Conservation (phyloP, 2,888 invertebrate species). For the Tanypteryx hageni region DNA sequence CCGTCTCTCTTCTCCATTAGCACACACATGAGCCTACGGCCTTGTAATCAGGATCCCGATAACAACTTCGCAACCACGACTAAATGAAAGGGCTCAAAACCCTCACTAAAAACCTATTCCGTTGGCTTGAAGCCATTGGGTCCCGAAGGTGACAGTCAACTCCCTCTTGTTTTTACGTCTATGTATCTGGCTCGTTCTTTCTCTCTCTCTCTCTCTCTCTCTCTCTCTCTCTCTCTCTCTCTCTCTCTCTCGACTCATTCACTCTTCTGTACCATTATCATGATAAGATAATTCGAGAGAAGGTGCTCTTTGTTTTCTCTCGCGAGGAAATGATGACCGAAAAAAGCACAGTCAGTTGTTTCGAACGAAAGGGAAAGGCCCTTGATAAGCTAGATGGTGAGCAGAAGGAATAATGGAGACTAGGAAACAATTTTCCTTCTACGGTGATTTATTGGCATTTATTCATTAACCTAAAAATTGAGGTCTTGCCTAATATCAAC, state of each 20-base stretch:
- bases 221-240: background rate
- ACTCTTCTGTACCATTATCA: background rate
- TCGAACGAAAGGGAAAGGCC: background rate
- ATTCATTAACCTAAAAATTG: no score
- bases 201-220: background rate
- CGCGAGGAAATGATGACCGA: background rate
- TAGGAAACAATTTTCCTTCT: no score
- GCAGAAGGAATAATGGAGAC: no score
- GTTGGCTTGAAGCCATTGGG: slow-evolving; percentile 8
- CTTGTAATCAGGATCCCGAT: slow-evolving; percentile 57
- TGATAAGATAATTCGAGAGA: background rate
- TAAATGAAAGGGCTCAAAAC: slow-evolving; percentile 44
- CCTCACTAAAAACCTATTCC: slow-evolving; percentile 30
- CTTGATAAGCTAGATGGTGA: background rate
- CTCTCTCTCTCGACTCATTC: no score
- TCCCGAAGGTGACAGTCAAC: slow-evolving; percentile 9
- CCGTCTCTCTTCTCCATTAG: background rate
- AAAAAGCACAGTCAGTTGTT: background rate
- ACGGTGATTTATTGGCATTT: no score
- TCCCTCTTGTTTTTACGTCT: background rate
- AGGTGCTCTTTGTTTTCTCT: background rate
- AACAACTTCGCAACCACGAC: slow-evolving; percentile 31
- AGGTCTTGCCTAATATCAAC: no score
- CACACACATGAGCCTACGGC: background rate
- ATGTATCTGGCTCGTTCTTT: background rate